Base-by-base conservation (phyloP, 2,888 invertebrate species). In the Congeria kusceri region DNA sequence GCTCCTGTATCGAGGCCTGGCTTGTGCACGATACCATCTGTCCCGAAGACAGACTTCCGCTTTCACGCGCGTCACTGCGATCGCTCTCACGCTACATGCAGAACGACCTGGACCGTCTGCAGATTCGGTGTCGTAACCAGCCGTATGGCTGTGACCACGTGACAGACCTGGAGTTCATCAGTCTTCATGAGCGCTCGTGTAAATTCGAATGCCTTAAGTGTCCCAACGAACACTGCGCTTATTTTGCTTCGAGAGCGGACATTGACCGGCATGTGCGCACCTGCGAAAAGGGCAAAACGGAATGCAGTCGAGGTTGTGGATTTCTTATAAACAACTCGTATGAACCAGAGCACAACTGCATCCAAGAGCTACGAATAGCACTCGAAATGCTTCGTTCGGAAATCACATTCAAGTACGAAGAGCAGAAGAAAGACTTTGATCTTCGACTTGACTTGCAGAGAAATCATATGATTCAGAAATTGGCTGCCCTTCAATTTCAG, bases 391-490 rank as follows among this genome's bases (percentile, higher is more conserved):
- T 91, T 61, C 75, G 91, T 57, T 86, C 88, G 13, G 91, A 91
- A 71, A 88, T 91, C 77, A 74, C 81, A 7, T 87, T 87, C 47
- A 89, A 88, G 69, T 80, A 88, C 61, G 89, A 89, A 25, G 91
- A 91, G n/a, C 87, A 87, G 78, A 86, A 83, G 49, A 74, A 81
- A 27, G 91, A 91, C 65, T 87, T 89, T 86, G 89, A 89, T 63
- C 71, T 90, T 18, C 62, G 90, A 18, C 79, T 91, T 18, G 90
- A 91, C 76, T 87, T 89, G 81, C 91, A 91, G 74, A 65, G 90
- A 63, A 86, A 88, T 78, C 89, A 91, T 72, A 90, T 91, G 91
- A 86, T 91, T 9, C 86, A 90, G 70, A 87, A 89, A 62, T 90
- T 91, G 71, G 75, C 87, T 0, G 77, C 77, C 5, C 83, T 89